These are phyloP conservation scores for Labrus mixtus DNA, from an alignment of 2,113 vertebrate species.

Conservation along the genomic window DNA sequence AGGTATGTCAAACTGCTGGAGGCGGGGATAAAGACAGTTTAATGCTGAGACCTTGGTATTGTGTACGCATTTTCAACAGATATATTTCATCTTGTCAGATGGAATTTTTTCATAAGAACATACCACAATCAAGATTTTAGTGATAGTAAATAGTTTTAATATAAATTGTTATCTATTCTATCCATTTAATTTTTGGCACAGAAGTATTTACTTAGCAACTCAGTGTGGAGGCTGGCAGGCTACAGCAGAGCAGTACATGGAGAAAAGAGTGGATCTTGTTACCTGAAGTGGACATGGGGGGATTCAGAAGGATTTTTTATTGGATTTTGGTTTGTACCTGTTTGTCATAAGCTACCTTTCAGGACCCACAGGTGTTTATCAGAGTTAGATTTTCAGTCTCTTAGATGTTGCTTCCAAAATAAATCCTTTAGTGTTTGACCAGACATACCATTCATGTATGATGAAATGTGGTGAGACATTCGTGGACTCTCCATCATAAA, in stretches of 20 bases:
- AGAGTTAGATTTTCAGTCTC: background rate
- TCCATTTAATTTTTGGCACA: slow-evolving; percentile 43
- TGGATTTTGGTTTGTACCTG: slow-evolving; percentile 25
- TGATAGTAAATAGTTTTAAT: slow-evolving; percentile 14
- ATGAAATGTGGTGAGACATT: slow-evolving; percentile 14
- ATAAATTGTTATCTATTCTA: slow-evolving; percentile 52
- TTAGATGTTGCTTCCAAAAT: no score
- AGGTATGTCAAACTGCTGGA: slow-evolving; percentile 74
- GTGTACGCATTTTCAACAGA: slow-evolving; percentile 48
- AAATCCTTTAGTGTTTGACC: slow-evolving; percentile 20
- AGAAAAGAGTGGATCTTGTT: slow-evolving; percentile 53
- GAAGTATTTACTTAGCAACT: slow-evolving; percentile 65
- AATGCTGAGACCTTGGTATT: slow-evolving; percentile 54
- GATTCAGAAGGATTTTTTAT: slow-evolving; percentile 37
- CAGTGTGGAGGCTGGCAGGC: slow-evolving; percentile 40
- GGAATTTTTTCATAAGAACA: slow-evolving; percentile 36
- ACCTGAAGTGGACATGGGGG: slow-evolving; percentile 48
- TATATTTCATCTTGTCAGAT: slow-evolving; percentile 32
- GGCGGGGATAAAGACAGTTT: slow-evolving; percentile 54
- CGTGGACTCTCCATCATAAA: slow-evolving; percentile 1
- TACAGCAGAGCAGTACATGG: slow-evolving; percentile 57
- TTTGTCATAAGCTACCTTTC: slow-evolving; percentile 61
- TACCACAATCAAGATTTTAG: slow-evolving; percentile 38
- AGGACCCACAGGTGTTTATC: slow-evolving; percentile 38
- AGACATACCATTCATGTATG: slow-evolving; percentile 7